These are phyloP conservation scores for Phrixothrix hirtus DNA, from an alignment of 2,888 invertebrate genomes.

Conservation along the genomic window DNA sequence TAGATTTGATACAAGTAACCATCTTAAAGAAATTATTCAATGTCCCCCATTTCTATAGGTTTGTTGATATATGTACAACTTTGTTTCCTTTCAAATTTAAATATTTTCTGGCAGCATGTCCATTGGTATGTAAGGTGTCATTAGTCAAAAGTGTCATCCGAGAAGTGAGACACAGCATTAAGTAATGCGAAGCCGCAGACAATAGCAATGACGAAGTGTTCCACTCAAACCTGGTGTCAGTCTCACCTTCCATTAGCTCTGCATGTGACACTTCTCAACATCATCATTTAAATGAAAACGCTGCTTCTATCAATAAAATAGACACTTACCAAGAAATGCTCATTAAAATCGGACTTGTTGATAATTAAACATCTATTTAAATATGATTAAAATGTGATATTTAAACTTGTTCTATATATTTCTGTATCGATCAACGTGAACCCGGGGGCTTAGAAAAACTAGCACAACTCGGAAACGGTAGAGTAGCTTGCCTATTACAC, in stretches of 20 bases:
- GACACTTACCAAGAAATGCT: conserved; percentile 1
- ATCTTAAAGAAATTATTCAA: no score
- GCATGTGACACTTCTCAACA: conserved; percentile 46
- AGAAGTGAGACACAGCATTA: conserved; percentile 45
- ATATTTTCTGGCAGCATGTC: conserved; percentile 27
- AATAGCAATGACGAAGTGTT: conserved; percentile 49
- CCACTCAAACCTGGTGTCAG: conserved; percentile 51
- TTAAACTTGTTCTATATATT: conserved; percentile 24
- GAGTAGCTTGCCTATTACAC: conserved; percentile 39
- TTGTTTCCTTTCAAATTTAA: conserved; percentile 14
- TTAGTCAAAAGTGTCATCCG: conserved; percentile 49
- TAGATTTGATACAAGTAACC: no score
- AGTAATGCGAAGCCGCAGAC: conserved; percentile 47
- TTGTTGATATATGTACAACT: background rate
- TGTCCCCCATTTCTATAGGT: no score
- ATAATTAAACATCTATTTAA: conserved; percentile 16
- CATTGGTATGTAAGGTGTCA: conserved; percentile 52
- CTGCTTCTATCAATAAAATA: conserved; percentile 16
- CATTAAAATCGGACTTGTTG: background rate
- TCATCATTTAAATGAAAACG: conserved; percentile 51
- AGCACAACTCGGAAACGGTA: conserved; percentile 26
- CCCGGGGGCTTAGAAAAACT: conserved; percentile 34
- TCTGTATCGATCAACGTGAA: conserved; percentile 34
- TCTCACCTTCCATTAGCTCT: conserved; percentile 50
- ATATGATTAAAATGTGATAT: conserved; percentile 11